A percentile compares a stretch with the other conserved stretches of the same genome.
phyloP scores from a whole-genome alignment of 1,140 invertebrate species.

The Cotesia chilonis region DNA sequence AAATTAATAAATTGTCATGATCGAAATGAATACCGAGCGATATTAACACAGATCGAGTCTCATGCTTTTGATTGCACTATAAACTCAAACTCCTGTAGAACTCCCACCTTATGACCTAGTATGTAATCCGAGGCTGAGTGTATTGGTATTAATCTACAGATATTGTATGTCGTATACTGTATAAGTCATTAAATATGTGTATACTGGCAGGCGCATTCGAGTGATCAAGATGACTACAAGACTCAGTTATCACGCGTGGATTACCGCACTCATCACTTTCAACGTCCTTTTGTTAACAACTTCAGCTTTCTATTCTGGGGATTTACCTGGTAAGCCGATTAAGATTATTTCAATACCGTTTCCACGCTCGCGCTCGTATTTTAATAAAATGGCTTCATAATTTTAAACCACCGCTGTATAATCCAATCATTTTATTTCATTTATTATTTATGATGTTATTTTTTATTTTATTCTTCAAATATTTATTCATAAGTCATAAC shows the following conservation, averaged over 20 bases:
- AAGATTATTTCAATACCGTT: neutral
- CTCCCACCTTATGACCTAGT: too few relatives aligned
- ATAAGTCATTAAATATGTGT: constrained; percentile 7
- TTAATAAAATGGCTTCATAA: too few relatives aligned
- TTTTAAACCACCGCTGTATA: neutral
- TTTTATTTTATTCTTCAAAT: too few relatives aligned
- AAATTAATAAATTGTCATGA: too few relatives aligned
- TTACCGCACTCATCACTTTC: constrained; percentile 11
- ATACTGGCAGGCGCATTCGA: neutral
- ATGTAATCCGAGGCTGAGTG: too few relatives aligned
- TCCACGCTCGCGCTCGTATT: neutral
- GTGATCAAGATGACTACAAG: constrained; percentile 4
- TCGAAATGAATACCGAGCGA: too few relatives aligned
- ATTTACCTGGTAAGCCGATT: neutral
- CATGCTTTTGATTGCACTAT: too few relatives aligned
- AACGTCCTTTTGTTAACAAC: constrained; percentile 8
- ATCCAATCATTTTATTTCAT: neutral
- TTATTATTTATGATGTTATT: neutral
- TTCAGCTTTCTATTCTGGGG: neutral
- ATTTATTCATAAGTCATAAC: too few relatives aligned
- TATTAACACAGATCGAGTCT: too few relatives aligned
- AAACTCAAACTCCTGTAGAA: too few relatives aligned
- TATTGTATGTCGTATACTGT: too few relatives aligned
- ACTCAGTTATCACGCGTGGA: constrained; percentile 4
- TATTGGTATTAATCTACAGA: too few relatives aligned